A percentile compares a stretch with the other conserved stretches of the same genome.
Evolutionary conservation across 53 echinoderm and acorn worm species (phyloP).

Genomic region (Paracentrotus lividus): DNA sequence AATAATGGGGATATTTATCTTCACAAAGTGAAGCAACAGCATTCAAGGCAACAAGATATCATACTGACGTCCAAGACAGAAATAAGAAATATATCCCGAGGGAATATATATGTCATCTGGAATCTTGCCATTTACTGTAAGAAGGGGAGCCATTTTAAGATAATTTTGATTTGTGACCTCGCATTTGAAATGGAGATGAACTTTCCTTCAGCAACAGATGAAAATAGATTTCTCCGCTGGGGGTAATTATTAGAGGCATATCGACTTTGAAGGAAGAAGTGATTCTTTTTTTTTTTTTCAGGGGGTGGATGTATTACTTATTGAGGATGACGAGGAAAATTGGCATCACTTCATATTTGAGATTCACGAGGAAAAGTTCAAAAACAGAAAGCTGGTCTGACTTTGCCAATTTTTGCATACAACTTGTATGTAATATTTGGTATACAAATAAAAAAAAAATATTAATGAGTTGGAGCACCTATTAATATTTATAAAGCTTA

Average conservation of each 20-base stretch:
- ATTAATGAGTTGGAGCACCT: too few species aligned
- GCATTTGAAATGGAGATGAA: conserved; percentile 27
- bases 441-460: too few species aligned
- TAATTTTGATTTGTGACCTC: conserved; percentile 28
- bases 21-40: neutral
- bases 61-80: neutral
- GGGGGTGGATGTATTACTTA: too few species aligned
- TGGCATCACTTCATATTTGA: neutral
- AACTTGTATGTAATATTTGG: too few species aligned
- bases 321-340: neutral
- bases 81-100: neutral
- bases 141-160: neutral
- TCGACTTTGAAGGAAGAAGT: neutral
- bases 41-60: neutral
- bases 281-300: neutral
- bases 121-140: neutral
- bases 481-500: too few species aligned
- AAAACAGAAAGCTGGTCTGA: too few species aligned
- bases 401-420: too few species aligned
- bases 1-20: neutral
- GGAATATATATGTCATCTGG: neutral
- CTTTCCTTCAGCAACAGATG: neutral
- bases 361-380: too few species aligned
- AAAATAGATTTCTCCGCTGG: conserved; percentile 5
- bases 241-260: neutral